Percentiles rank a stretch among this genome's conserved stretches.
phyloP scores from a whole-genome alignment of 35 echinoderm and acorn worm genomes.

The Ptychodera flava region DNA sequence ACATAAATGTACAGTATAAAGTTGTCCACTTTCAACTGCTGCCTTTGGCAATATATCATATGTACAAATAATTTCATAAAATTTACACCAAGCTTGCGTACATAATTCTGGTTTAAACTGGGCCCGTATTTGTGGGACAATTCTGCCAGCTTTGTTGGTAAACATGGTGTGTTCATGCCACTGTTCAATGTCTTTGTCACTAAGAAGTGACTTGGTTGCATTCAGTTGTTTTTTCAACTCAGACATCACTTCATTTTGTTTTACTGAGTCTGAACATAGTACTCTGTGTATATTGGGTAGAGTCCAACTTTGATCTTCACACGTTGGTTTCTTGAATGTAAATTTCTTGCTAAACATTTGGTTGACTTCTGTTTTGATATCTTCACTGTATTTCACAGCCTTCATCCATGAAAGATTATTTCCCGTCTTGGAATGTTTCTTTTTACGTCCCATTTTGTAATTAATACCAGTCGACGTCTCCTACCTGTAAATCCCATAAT shows the following conservation, averaged over 20 bases:
- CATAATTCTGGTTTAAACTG: slow-evolving; percentile 55
- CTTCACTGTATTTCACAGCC: too few relatives aligned
- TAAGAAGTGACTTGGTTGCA: slow-evolving; percentile 48
- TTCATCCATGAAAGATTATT: too few relatives aligned
- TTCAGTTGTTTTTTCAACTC: slow-evolving; percentile 53
- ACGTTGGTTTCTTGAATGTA: neutral
- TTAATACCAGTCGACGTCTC: too few relatives aligned
- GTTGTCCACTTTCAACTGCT: slow-evolving; percentile 8
- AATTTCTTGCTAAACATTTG: neutral
- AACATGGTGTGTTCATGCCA: slow-evolving; percentile 85
- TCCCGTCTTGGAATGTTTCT: too few relatives aligned
- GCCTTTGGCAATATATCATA: neutral
- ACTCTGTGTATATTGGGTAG: neutral
- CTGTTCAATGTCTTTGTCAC: slow-evolving; percentile 76
- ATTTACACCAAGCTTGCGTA: slow-evolving; percentile 96
- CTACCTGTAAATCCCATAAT: too few relatives aligned
- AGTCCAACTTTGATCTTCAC: neutral
- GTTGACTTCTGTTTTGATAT: too few relatives aligned
- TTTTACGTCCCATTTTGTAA: too few relatives aligned
- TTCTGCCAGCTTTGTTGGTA: slow-evolving; percentile 57
- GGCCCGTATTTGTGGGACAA: slow-evolving; percentile 26
- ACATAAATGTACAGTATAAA: slow-evolving; percentile 76
- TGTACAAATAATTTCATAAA: slow-evolving; percentile 69
- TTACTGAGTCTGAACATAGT: neutral
- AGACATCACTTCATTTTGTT: neutral